Evolutionary conservation across 2,797 vertebrate genomes (phyloP).

Genomic region (Aplochiton taeniatus): DNA sequence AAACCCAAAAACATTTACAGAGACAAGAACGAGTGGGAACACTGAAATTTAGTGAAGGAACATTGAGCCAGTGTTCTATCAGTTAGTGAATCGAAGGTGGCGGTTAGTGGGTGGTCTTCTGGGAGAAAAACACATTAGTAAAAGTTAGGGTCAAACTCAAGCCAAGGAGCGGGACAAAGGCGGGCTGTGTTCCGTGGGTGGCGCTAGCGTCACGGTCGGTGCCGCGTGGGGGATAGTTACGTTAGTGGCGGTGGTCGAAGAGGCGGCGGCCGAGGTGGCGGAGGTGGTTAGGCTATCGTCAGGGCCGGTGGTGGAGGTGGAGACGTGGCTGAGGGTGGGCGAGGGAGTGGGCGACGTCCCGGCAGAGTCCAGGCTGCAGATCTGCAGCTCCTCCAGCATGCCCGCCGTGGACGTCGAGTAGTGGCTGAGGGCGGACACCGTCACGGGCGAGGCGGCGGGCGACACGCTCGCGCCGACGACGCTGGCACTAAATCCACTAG

Average conservation of each 20-base stretch:
- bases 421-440: conserved; percentile 84
- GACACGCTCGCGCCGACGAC: conserved; percentile 41
- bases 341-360: conserved; percentile 83
- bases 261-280: conserved; percentile 75
- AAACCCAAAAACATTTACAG: too few species aligned
- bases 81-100: too few species aligned
- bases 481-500: conserved; percentile 38
- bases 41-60: too few species aligned
- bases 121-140: too few species aligned
- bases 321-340: conserved; percentile 86
- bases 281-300: conserved; percentile 73
- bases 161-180: too few species aligned
- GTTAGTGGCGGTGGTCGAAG: conserved; percentile 76
- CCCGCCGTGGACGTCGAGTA: conserved; percentile 85
- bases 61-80: too few species aligned
- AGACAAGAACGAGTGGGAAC: too few species aligned
- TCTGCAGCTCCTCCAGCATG: conserved; percentile 86
- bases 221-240: conserved; percentile 77
- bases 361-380: conserved; percentile 81
- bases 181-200: conserved; percentile 34
- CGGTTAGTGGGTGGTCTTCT: too few species aligned
- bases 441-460: conserved; percentile 72
- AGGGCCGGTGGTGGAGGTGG: conserved; percentile 62
- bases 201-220: conserved; percentile 36
- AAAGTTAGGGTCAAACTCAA: too few species aligned